Evolutionary conservation across 2,888 invertebrate species (phyloP).

Genomic region (Amphipyra tragopoginis): DNA sequence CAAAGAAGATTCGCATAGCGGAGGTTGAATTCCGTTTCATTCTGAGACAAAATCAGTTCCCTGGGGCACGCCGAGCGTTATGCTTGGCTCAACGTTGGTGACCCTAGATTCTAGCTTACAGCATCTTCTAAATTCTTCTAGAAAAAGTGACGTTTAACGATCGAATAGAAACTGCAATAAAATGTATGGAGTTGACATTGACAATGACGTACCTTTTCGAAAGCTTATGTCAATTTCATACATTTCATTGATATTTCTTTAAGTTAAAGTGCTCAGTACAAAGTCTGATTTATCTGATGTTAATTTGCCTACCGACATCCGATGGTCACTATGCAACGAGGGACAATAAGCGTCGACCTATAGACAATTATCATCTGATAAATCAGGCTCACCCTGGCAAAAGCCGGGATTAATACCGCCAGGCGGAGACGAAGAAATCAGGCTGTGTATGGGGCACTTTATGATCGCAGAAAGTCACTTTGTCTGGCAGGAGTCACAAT

Average conservation of each 20-base stretch:
- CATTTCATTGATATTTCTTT: constrained; percentile 47
- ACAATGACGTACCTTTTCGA: constrained; percentile 45
- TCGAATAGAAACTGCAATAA: constrained; percentile 40
- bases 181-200: constrained; percentile 43
- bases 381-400: constrained; percentile 54
- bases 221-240: constrained; percentile 53
- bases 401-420: constrained; percentile 60
- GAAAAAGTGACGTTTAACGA: constrained; percentile 50
- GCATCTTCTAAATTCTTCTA: constrained; percentile 33
- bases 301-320: constrained; percentile 23
- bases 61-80: not conserved
- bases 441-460: constrained; percentile 57
- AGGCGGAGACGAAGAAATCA: constrained; percentile 45
- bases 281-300: constrained; percentile 45
- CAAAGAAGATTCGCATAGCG: constrained; percentile 69
- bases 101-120: constrained; percentile 14
- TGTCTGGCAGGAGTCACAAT: constrained; percentile 53
- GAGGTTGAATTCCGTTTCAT: constrained; percentile 56
- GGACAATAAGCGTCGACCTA: constrained; percentile 39
- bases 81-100: constrained; percentile 1
- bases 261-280: constrained; percentile 36
- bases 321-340: constrained; percentile 32
- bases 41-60: constrained; percentile 16
- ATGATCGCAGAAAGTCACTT: constrained; percentile 63
- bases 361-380: constrained; percentile 55